Percentiles rank a stretch among this genome's conserved stretches.
Conservation (phyloP, 2,797 vertebrate species). For the Phataginus tetradactyla region DNA sequence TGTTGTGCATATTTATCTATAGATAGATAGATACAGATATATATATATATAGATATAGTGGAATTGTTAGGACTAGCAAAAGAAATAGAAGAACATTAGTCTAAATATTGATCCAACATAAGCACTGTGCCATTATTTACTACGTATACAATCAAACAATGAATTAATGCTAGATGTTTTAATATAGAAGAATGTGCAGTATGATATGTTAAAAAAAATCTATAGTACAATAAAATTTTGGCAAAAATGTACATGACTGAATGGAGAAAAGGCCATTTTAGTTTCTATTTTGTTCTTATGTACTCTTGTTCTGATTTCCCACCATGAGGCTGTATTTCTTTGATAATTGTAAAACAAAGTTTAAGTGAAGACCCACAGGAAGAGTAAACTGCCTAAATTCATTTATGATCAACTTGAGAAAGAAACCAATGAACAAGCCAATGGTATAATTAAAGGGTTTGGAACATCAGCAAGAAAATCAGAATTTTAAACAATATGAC, state of each 20-base stretch:
- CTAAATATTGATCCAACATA: not conserved
- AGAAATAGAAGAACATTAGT: not conserved
- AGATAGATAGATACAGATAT: not conserved
- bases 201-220: not conserved
- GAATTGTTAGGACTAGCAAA: not conserved
- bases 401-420: not conserved
- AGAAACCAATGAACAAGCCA: not conserved
- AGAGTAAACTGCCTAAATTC: not conserved
- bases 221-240: not conserved
- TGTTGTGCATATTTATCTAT: not conserved
- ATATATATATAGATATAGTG: not conserved
- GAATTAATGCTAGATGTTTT: not conserved
- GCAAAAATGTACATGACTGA: not conserved
- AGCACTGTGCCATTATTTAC: not conserved
- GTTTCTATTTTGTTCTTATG: not conserved
- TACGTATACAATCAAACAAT: not conserved
- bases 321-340: not conserved
- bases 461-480: not conserved
- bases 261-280: not conserved
- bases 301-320: not conserved
- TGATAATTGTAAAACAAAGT: not conserved
- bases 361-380: not conserved
- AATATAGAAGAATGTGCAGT: not conserved
- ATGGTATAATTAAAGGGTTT: not conserved
- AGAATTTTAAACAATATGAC: constrained; percentile 61